Evolutionary conservation across 1,140 invertebrate genomes (phyloP), one percentile per base, ranked within the genome.

Genomic region (Hetaerina americana): DNA sequence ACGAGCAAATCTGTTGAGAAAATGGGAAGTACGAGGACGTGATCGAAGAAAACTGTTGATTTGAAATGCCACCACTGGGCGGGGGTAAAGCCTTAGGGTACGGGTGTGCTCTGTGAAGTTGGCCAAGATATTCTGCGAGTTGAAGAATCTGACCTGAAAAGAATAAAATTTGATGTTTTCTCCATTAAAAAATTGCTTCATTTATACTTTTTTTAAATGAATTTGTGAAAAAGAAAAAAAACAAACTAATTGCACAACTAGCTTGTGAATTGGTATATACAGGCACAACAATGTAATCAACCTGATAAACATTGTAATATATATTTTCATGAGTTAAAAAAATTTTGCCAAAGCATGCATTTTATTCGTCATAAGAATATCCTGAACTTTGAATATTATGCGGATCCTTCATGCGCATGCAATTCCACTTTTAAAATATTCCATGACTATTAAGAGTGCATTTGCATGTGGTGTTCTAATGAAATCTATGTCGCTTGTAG

Each of bases 1-100:
- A 74, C 92, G 82, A 2, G 96, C 95, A 81, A 99, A 95, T 78
- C 90, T 89, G 75, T 91, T 92, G 26, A 98, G 86, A 81, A 99
- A 99, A 70, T 88, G 84, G 10, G 93, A 92, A 6, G 90, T 88
- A 73, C 93, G 83, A 0, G 95, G 94, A 49, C 97, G 84, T 5
- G 97, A 99, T 71, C 96, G 86, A 0, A 99, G 84, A 78, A 99
- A 99, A 75, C 95, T 98, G 78, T 98, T 97, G 68, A 97, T 94
- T 84, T 99, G 98, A 78, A 99, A 98, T 8, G 97, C 96, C 10
- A 99, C 97, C 12, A 99, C 97, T 0, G 98, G 97, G 70, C 98
- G 83, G 0, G 98, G 98, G 82, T 99, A 99, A 0, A 99, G 83
- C 6, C 98, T 86, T 25, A 99, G 81, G 0, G 97, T 99, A 57